Evolutionary conservation across 2,113 vertebrate species (phyloP).

Genomic region (Cinclus mexicanus): DNA sequence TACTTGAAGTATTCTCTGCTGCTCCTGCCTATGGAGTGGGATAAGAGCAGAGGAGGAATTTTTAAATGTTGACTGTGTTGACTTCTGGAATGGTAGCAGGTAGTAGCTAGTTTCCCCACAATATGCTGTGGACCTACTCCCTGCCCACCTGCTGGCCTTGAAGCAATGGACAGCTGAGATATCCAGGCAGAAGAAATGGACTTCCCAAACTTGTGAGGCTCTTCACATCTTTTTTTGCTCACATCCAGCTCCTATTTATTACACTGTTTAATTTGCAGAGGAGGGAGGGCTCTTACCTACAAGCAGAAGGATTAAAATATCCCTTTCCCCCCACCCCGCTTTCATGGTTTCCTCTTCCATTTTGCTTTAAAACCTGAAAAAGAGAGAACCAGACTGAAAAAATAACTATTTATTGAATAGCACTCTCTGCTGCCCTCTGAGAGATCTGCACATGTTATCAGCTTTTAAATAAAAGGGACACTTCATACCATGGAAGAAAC

Average conservation of each 20-base stretch:
- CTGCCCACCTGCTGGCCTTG: rapidly evolving
- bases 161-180: neutral
- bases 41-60: neutral
- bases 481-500: neutral
- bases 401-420: constrained; percentile 21
- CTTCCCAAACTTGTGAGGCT: neutral
- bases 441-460: neutral
- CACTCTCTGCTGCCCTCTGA: constrained; percentile 49
- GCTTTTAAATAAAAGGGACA: neutral
- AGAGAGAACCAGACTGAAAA: neutral
- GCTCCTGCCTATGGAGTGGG: neutral
- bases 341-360: neutral
- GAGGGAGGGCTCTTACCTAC: neutral
- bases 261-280: neutral
- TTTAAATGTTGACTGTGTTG: neutral
- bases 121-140: rapidly evolving
- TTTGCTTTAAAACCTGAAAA: neutral
- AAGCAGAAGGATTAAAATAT: neutral
- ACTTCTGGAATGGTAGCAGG: neutral
- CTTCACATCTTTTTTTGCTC: neutral
- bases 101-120: neutral
- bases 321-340: rapidly evolving
- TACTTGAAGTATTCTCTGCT: neutral
- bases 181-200: neutral
- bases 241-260: neutral